Evolutionary conservation across 1,140 invertebrate genomes (phyloP), one percentile per base, ranked within the genome.

Genomic region (Potamilus streckersoni): DNA sequence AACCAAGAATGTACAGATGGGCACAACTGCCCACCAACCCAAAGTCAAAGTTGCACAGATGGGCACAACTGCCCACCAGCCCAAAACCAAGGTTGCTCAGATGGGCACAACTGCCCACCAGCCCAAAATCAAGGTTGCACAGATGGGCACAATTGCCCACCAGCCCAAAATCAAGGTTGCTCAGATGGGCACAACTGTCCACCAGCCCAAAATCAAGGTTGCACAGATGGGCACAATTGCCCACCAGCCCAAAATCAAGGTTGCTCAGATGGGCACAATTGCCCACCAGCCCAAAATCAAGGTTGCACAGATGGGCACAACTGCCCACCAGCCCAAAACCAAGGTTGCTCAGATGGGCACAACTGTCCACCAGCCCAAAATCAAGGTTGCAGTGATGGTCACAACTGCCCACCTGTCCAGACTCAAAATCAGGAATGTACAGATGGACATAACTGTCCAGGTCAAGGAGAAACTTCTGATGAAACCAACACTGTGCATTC

Each of bases 1-100:
- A 64, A 49, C 6, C 38, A 69, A 56, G 79, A 74, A 2, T 69
- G 69, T 14, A 74, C 73, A 19, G 69, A 76, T 70, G 71, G 78
- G 12, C 65, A 66, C 63, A 63, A 72, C 58, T 73, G 74, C 23
- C 73, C 73, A 12, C 72, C 70, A 2, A 73, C 73, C 72, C 75
- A 71, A 12, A 20, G 16, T 19, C 38, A 49, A 1, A 8, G 38
- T 11, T 79, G 76, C 58, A 70, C 71, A n/a, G 68, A 73, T 19
- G 80, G 78, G 55, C 69, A 71, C 56, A 58, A 71, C 27, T 23
- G n/a, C 12, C 38, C 38, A 8, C 38, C 38, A 49, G 38, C 38
- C 6, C 38, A 49, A 49, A 49, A 11, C 38, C 38, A 49, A 49
- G 62, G 55, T 0, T 58, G 59, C 15, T 16, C 65, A 66, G 23